Evolutionary conservation across 1,140 invertebrate genomes (phyloP), one percentile per base, ranked within the genome.

Genomic region (honey bee (Apis mellifera)): DNA sequence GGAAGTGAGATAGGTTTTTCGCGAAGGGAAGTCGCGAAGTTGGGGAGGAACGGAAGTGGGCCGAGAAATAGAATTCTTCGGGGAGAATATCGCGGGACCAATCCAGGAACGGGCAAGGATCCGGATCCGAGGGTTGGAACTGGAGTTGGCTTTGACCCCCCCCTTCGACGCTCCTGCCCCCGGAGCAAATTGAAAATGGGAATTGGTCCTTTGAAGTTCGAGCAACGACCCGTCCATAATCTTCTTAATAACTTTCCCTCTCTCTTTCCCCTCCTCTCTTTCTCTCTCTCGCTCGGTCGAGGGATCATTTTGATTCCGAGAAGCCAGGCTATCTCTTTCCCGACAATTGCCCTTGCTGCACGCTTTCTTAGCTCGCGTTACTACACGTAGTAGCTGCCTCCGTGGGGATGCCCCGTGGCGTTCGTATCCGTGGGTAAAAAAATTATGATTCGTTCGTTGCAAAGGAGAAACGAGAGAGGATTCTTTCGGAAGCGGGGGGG

Each of bases 201-300:
- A 93, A 93, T 92, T 90, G 92, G 89, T 92, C 87, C 90, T 94
- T 94, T 93, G 92, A 94, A 92, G 90, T 93, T 90, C 66, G 78
- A 75, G 86, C 88, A 91, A 91, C 82, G 90, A 90, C 85, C 79
- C 86, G 84, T 87, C 88, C 84, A 92, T 91, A 92, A 91, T 90
- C 90, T 90, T 85, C 87, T 89, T 93, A 93, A 93, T 93, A 93
- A 93, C 89, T 91, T 86, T 81, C 86, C 69, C 85, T 84, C 78
- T 89, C 79, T 66, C 71, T 73, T 73, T 66, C 69, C 82, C 75
- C 70, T 59, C 57, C 84, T 11, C 13, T 26, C 23, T 42, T 2
- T 42, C 32, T 42, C 5, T 42, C 32, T 42, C 32, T 42, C 32
- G 4, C 32, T 42, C 32, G 4, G 21, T 21, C 26, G 50, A 11